Conservation (phyloP, 2,797 vertebrate species). For the Macrochelys suwanniensis region DNA sequence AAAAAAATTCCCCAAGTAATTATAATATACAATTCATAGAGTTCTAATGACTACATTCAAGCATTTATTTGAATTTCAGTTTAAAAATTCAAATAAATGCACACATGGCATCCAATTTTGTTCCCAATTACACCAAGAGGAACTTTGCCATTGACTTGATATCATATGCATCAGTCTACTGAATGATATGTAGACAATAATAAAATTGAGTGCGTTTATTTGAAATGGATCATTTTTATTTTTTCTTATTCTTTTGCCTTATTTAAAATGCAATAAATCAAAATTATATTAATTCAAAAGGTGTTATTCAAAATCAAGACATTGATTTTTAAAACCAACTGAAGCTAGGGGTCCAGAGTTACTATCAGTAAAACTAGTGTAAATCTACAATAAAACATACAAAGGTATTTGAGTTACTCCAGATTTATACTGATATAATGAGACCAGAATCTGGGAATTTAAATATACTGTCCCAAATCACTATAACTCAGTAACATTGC, state of each 20-base stretch:
- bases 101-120: not conserved
- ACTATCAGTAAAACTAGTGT: not conserved
- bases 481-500: not conserved
- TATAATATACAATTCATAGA: not conserved
- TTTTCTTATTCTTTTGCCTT: not conserved
- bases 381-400: slow-evolving; percentile 16
- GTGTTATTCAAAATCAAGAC: slow-evolving; percentile 4
- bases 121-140: not conserved
- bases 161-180: not conserved
- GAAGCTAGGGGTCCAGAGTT: not conserved
- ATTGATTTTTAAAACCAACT: slow-evolving; percentile 10
- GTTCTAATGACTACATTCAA: slow-evolving; percentile 8
- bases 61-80: not conserved
- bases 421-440: not conserved
- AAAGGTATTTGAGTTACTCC: not conserved
- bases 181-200: slow-evolving; percentile 14
- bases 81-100: not conserved
- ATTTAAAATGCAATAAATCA: slow-evolving; percentile 1
- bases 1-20: not conserved
- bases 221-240: not conserved
- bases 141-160: slow-evolving; percentile 8
- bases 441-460: not conserved
- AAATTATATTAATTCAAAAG: slow-evolving; percentile 24
- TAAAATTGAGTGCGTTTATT: slow-evolving; percentile 26
- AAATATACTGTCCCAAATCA: not conserved